phyloP scores from a whole-genome alignment of 2,113 vertebrate genomes.

The Bagarius yarrelli region DNA sequence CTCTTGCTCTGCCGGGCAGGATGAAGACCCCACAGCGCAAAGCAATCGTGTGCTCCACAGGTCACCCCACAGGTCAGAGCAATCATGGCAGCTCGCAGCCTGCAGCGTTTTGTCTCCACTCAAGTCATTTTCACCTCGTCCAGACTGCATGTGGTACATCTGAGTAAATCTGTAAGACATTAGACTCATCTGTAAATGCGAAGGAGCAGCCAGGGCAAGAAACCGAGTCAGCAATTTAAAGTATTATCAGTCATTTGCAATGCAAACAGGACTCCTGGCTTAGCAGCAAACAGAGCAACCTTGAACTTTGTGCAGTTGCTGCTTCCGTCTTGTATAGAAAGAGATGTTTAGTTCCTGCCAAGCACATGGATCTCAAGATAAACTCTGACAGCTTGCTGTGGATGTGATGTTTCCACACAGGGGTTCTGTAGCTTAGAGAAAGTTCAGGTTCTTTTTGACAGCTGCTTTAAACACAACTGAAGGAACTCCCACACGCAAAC shows the following conservation, averaged over 20 bases:
- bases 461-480: constrained; percentile 38
- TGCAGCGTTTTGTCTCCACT: constrained; percentile 44
- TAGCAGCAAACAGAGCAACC: constrained; percentile 12
- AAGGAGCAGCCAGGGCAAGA: background rate
- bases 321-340: background rate
- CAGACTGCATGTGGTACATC: constrained; percentile 12
- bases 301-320: background rate
- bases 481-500: constrained; percentile 38
- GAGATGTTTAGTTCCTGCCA: background rate
- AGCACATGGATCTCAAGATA: background rate
- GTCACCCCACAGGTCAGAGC: constrained; percentile 46
- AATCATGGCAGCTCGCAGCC: constrained; percentile 41
- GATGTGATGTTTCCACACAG: constrained; percentile 13
- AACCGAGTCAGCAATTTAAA: constrained; percentile 23
- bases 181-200: constrained; percentile 27
- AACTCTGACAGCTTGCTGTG: background rate
- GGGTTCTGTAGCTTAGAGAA: constrained; percentile 17
- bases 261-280: constrained; percentile 23
- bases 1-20: constrained; percentile 36
- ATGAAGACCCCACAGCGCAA: constrained; percentile 39
- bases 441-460: constrained; percentile 15
- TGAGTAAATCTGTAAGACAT: constrained; percentile 31
- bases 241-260: constrained; percentile 30
- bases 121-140: constrained; percentile 44
- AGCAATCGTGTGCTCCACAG: constrained; percentile 36